These are phyloP conservation scores for Drosophila repleta DNA, from an alignment of 1,140 invertebrate genomes.

Conservation along the genomic window DNA sequence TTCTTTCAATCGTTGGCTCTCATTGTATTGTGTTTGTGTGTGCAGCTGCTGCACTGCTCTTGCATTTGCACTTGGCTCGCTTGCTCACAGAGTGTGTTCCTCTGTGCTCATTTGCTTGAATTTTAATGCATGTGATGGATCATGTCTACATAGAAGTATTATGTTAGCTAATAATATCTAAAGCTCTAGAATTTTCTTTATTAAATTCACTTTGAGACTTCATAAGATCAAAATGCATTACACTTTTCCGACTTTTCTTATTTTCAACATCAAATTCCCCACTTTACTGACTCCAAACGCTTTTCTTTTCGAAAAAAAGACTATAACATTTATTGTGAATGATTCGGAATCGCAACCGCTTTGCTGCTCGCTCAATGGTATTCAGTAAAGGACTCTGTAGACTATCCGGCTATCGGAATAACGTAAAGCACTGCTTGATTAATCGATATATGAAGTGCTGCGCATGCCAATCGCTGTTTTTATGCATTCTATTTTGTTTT, in stretches of 20 bases:
- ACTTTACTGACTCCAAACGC: not conserved
- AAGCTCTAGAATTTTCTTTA: too few species aligned
- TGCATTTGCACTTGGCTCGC: not conserved
- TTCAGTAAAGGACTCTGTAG: not conserved
- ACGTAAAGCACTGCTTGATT: constrained; percentile 24
- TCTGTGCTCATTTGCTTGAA: too few species aligned
- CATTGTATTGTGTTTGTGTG: too few species aligned
- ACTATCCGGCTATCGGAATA: constrained; percentile 2
- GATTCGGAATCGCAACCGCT: not conserved
- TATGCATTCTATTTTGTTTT: not conserved
- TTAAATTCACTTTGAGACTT: too few species aligned
- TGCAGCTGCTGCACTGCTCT: not conserved
- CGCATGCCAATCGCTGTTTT: constrained; percentile 11
- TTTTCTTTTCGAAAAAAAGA: not conserved
- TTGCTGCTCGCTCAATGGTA: not conserved
- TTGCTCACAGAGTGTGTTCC: too few species aligned
- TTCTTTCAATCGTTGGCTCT: not conserved
- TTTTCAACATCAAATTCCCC: too few species aligned
- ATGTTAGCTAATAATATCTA: too few species aligned
- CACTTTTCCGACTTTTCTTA: too few species aligned
- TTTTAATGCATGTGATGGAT: too few species aligned
- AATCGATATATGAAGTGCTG: constrained; percentile 33
- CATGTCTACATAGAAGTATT: too few species aligned
- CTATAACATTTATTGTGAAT: not conserved
- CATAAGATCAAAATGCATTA: too few species aligned